phyloP scores from a whole-genome alignment of 2,797 vertebrate species.

The Cuculus canorus region DNA sequence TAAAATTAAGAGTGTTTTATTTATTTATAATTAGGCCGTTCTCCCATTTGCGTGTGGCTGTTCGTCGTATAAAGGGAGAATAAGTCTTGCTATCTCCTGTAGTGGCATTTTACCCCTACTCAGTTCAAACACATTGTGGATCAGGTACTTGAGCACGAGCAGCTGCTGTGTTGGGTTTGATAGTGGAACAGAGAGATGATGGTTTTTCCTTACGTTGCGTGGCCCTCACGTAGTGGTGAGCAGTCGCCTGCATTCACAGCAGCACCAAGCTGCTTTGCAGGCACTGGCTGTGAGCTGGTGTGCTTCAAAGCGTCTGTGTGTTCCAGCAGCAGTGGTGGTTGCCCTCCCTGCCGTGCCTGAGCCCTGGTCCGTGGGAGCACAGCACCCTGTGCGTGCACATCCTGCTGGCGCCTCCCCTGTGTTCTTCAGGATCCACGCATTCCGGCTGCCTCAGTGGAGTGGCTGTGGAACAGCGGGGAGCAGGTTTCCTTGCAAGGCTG shows the following conservation, averaged over 20 bases:
- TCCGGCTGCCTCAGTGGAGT: not conserved
- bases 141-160: not conserved
- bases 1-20: not conserved
- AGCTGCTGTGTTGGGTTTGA: not conserved
- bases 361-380: not conserved
- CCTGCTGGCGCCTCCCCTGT: not conserved
- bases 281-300: accelerated
- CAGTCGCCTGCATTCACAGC: not conserved
- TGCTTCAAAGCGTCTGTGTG: not conserved
- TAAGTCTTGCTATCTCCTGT: not conserved
- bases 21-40: not conserved
- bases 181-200: not conserved
- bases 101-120: not conserved
- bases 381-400: not conserved
- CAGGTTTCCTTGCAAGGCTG: not conserved
- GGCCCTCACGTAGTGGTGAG: not conserved
- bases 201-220: not conserved
- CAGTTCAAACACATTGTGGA: not conserved
- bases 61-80: not conserved
- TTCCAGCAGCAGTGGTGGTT: accelerated
- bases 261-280: not conserved
- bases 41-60: not conserved
- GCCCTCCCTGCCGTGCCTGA: accelerated
- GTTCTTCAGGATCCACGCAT: accelerated
- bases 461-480: not conserved